Evolutionary conservation across 2,113 vertebrate genomes (phyloP), one percentile per base, ranked within the genome.

Genomic region (Leiothrix lutea): DNA sequence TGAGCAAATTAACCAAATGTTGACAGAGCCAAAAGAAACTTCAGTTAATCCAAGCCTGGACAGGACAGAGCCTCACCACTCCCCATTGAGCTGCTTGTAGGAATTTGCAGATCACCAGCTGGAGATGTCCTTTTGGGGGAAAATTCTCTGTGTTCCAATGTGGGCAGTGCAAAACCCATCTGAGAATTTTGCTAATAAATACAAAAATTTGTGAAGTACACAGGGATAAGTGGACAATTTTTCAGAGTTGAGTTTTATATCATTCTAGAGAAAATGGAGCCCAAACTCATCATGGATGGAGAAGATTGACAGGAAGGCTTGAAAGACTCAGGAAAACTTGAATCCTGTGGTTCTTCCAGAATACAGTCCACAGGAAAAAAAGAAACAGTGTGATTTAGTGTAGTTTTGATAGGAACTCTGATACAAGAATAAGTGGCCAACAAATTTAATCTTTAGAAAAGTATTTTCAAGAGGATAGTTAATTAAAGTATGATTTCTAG

Each of bases 151-250:
- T 54, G n/a, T 61, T 86, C 13, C 38, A 21, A 54, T 3, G 1
- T 0, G 1, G 18, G 28, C 35, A 50, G 23, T 22, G 4, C 1
- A 44, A 75, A 82, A 4, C 5, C 8, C 19, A 13, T 15, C 4
- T 17, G 5, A 10, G 48, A 45, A 64, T 61, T 86, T 61, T 70
- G 5, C 3, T 73, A 48, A 40, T 29, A 86, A 54, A 44, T 38
- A 35, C 7, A 61, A 24, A 69, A 61, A 45, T 13, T 29, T 65
- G 0, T 69, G n/a, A 88, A 80, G 25, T 35, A 26, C 12, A 5
- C 6, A 45, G 21, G 21, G 42, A 58, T 18, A 70, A 50, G 11
- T 1, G 4, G 25, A 6, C 20, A 90, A 54, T 50, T 4, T 24
- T n/a, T 29, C 47, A 44, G 22, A 33, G 4, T 0, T 36, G 11